Percentiles rank a stretch among this genome's conserved stretches.
These are phyloP conservation scores for Pachymerium ferrugineum DNA, from an alignment of 2,888 invertebrate genomes.

Conservation along the genomic window DNA sequence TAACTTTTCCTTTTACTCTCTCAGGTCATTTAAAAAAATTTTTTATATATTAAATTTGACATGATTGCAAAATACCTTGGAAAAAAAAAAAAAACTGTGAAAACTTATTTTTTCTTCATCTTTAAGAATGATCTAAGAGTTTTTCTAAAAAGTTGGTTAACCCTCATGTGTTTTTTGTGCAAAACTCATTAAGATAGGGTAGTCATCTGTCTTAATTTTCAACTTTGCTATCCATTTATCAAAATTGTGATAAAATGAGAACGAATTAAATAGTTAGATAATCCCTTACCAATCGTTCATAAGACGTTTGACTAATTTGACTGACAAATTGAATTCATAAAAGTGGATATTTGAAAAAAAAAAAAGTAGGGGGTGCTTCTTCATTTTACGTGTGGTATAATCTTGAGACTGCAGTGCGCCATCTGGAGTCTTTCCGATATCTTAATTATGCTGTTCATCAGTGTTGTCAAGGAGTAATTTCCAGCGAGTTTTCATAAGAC, in stretches of 20 bases:
- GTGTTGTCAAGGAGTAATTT: slow-evolving; percentile 27
- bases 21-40: no score
- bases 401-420: slow-evolving; percentile 25
- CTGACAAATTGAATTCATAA: slow-evolving; percentile 22
- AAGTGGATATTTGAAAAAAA: not conserved
- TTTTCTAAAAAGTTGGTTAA: slow-evolving; percentile 18
- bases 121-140: no score
- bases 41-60: no score
- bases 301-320: not conserved
- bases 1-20: no score
- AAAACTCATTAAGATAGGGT: slow-evolving; percentile 22
- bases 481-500: slow-evolving; percentile 27
- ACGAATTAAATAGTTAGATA: not conserved
- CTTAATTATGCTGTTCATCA: slow-evolving; percentile 27
- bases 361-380: not conserved
- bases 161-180: no score
- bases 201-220: slow-evolving; percentile 27
- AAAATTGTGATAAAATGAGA: not conserved
- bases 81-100: no score
- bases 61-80: no score
- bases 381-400: slow-evolving; percentile 24
- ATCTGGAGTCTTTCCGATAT: slow-evolving; percentile 27
- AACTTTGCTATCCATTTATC: slow-evolving; percentile 24
- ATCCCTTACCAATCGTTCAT: slow-evolving; percentile 6
- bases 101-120: no score